phyloP scores from a whole-genome alignment of 2,113 vertebrate genomes.

The Cyanoderma ruficeps region DNA sequence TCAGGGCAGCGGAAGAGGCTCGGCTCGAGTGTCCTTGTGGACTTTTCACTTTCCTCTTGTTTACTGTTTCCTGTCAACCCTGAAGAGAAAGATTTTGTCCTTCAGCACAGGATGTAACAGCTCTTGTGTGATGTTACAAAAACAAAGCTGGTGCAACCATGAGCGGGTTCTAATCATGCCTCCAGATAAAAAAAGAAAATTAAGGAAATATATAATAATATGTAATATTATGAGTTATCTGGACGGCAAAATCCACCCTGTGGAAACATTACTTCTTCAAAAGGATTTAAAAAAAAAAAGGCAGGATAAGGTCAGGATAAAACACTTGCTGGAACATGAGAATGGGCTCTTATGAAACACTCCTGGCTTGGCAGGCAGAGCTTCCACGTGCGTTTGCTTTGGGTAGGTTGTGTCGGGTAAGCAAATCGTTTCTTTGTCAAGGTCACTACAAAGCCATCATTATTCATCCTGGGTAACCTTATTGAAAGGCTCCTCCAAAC shows the following conservation, averaged over 20 bases:
- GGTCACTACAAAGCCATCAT: slow-evolving; percentile 16
- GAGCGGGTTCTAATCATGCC: background rate
- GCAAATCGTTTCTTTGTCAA: background rate
- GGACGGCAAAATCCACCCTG: background rate
- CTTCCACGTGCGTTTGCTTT: background rate
- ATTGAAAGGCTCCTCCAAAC: background rate
- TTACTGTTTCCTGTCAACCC: background rate
- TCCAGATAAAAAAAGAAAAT: background rate
- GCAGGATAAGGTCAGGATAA: background rate
- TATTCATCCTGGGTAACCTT: background rate
- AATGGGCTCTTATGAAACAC: background rate
- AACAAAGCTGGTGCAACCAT: background rate
- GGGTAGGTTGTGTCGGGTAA: background rate
- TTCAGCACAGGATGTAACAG: background rate
- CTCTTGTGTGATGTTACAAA: background rate
- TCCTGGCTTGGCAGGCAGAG: background rate
- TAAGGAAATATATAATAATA: background rate
- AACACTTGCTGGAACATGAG: background rate
- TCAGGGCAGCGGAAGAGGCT: background rate
- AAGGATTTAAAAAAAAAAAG: background rate
- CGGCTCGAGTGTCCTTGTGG: background rate
- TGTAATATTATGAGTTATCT: background rate
- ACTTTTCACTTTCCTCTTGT: background rate
- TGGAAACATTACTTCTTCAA: background rate
- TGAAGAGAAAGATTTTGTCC: background rate